phyloP scores from a whole-genome alignment of 1,140 invertebrate species.

The Drosophila sp. region DNA sequence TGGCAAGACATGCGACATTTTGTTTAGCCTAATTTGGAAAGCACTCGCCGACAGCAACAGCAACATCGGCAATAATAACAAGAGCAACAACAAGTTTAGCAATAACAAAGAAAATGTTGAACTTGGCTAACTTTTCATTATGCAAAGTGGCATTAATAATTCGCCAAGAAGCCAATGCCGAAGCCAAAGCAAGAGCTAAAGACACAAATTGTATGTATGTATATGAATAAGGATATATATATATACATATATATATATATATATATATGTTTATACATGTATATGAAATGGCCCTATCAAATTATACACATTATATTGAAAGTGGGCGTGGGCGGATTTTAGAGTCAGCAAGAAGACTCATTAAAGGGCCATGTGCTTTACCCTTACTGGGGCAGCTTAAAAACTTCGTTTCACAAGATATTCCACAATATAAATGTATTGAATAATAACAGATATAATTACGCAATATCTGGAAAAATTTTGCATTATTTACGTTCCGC shows the following conservation, averaged over 20 bases:
- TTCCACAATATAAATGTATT: not conserved
- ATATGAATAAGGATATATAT: constrained; percentile 11
- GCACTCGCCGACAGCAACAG: constrained; percentile 43
- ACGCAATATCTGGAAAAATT: not conserved
- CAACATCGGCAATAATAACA: constrained; percentile 14
- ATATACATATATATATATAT: constrained; percentile 8
- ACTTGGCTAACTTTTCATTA: constrained; percentile 67
- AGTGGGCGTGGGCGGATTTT: not conserved
- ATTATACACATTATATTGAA: constrained; percentile 30
- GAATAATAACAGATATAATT: not conserved
- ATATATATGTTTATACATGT: constrained; percentile 18
- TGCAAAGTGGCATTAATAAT: constrained; percentile 65
- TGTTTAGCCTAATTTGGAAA: constrained; percentile 60
- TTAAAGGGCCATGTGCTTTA: constrained; percentile 11
- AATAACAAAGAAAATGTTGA: constrained; percentile 47
- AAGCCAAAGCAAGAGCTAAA: constrained; percentile 27
- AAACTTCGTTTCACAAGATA: not conserved
- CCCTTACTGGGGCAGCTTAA: not conserved
- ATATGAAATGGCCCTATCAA: constrained; percentile 48
- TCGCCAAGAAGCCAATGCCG: constrained; percentile 18
- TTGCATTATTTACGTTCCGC: too few relatives aligned
- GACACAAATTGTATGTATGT: constrained; percentile 27
- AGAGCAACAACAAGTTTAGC: constrained; percentile 15
- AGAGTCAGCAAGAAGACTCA: constrained; percentile 12
- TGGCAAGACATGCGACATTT: constrained; percentile 66